Evolutionary conservation across 2,113 vertebrate species (phyloP).

Genomic region (Agapornis roseicollis): DNA sequence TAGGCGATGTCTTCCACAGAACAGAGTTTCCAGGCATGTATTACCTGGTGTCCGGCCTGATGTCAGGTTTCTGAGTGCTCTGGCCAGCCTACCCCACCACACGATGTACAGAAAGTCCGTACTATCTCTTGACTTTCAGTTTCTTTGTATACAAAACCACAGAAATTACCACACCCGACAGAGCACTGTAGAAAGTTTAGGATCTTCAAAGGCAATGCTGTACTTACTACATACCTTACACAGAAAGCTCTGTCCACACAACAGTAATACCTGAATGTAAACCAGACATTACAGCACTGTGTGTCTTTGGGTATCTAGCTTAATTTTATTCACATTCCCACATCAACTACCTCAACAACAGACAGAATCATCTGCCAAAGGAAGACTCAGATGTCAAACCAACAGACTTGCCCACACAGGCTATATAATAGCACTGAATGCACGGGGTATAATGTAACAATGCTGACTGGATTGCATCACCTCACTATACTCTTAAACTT

Average conservation of each 20-base stretch:
- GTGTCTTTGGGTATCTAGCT: not conserved
- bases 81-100: not conserved
- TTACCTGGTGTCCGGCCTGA: not conserved
- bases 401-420: constrained; percentile 53
- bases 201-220: not conserved
- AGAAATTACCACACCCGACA: not conserved
- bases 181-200: not conserved
- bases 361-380: constrained; percentile 12
- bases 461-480: constrained; percentile 41
- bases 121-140: not conserved
- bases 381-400: constrained; percentile 44
- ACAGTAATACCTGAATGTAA: not conserved
- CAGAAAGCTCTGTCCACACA: not conserved
- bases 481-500: not conserved
- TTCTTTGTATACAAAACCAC: not conserved
- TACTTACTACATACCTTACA: not conserved
- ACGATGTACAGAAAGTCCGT: not conserved
- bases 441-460: not conserved
- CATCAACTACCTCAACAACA: constrained; percentile 36
- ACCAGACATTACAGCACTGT: not conserved
- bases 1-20: not conserved
- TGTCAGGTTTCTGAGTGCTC: not conserved
- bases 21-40: not conserved
- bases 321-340: constrained; percentile 22
- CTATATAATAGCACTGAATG: not conserved